Conservation (phyloP, 2,888 invertebrate genomes). For the Globia sparganii region DNA sequence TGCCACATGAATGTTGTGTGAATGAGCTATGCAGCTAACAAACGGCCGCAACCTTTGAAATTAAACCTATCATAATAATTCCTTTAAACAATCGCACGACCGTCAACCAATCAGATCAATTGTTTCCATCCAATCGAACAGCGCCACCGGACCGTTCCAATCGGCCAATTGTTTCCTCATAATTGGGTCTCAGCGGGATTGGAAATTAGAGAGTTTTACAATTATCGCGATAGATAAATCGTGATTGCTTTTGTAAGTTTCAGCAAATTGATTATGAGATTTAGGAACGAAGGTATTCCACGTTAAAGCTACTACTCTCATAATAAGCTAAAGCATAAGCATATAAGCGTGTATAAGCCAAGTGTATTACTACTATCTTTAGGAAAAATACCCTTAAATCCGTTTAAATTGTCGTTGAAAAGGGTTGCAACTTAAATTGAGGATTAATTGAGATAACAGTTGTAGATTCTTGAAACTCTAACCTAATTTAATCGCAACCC, state of each 20-base stretch:
- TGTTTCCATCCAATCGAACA: conserved; percentile 51
- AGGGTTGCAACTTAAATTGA: background rate
- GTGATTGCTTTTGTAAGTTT: conserved; percentile 58
- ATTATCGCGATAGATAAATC: conserved; percentile 54
- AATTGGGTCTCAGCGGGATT: conserved; percentile 58
- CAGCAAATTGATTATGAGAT: conserved; percentile 41
- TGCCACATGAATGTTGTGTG: background rate
- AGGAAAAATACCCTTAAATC: background rate
- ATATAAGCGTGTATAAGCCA: no score
- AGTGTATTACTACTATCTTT: background rate
- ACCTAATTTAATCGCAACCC: no score
- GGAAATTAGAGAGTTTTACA: conserved; percentile 65
- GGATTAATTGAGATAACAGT: no score
- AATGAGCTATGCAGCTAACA: background rate
- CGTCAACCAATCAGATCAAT: conserved; percentile 40
- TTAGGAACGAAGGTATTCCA: conserved; percentile 16
- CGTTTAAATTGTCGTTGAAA: background rate
- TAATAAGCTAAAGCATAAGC: no score
- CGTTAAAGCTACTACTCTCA: background rate
- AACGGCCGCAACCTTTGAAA: background rate
- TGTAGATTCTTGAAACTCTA: background rate
- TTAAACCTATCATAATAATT: conserved; percentile 40
- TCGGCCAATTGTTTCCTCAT: conserved; percentile 61
- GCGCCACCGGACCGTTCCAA: conserved; percentile 41
- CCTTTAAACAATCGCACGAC: conserved; percentile 33